Evolutionary conservation across 2,113 vertebrate genomes (phyloP), one percentile per base, ranked within the genome.

Genomic region (Chaetura pelagica): DNA sequence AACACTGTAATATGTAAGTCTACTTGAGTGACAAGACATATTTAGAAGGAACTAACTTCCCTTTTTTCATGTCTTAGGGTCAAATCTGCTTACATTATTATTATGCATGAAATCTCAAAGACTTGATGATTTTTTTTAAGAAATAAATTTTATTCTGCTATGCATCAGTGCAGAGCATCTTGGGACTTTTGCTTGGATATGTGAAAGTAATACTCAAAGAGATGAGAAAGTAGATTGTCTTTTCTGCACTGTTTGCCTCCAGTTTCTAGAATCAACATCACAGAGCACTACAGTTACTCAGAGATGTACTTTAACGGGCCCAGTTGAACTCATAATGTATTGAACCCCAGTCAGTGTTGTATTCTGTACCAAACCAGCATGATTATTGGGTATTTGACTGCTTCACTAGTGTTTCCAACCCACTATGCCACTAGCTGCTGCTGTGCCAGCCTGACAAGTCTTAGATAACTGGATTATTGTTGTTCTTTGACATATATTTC

Each of bases 401-500:
- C 77, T 87, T 94, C 78, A 74, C 52, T 63, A 22, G 59, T 49
- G 54, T 80, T 52, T 77, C 94, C 49, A 44, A 57, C 7, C 5
- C 81, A 42, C 57, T 85, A 14, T 88, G 63, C 62, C 89, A 79
- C 84, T 94, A 57, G 57, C 61, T 57, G 59, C 79, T 95, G 61
- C 83, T 93, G 26, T 93, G 51, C 44, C 85, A 96, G 46, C 90
- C 93, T 89, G 73, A 67, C 22, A 62, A 64, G 30, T 77, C 67
- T 77, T 93, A 46, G 75, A 78, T 71, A 54, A 76, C 86, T 79
- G 71, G 71, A 62, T 89, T 85, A 34, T 52, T 72, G 86, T 82
- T 95, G 49, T 67, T 64, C 59, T 97, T 71, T 62, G 81, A 44
- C 58, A 40, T 92, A 32, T 61, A 46, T 94, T 91, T 84, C 92